Conservation (phyloP, 2,888 invertebrate genomes). For the Incurvaria masculella region DNA sequence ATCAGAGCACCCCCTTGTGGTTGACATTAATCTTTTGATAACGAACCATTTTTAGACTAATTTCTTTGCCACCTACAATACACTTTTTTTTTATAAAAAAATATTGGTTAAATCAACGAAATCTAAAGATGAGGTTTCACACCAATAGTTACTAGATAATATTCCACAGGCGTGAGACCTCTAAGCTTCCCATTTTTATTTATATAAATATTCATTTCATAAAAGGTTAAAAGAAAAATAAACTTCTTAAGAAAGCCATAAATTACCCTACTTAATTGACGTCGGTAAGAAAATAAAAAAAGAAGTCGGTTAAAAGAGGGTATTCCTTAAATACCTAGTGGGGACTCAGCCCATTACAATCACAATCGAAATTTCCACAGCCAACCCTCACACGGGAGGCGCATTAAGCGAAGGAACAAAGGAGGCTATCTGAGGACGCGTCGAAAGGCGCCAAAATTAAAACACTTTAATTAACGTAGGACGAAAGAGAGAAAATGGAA, state of each 20-base stretch:
- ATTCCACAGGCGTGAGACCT: too few relatives aligned
- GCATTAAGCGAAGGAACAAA: conserved; percentile 33
- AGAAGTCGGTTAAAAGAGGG: conserved; percentile 9
- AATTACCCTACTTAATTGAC: conserved; percentile 51
- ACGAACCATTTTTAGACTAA: too few relatives aligned
- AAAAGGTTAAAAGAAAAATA: background rate
- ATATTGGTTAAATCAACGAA: too few relatives aligned
- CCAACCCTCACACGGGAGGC: conserved; percentile 9
- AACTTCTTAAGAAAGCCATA: conserved; percentile 30
- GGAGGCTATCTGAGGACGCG: conserved; percentile 17
- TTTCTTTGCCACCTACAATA: too few relatives aligned
- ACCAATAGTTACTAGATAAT: too few relatives aligned
- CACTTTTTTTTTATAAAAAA: too few relatives aligned
- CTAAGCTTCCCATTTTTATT: too few relatives aligned
- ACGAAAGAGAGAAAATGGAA: conserved; percentile 26
- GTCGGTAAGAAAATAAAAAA: conserved; percentile 41
- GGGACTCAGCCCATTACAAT: background rate
- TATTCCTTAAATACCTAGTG: background rate
- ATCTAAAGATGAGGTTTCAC: too few relatives aligned
- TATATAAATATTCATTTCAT: background rate
- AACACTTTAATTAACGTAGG: conserved; percentile 37
- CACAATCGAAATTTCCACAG: background rate
- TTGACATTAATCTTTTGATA: too few relatives aligned
- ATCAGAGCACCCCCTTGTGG: too few relatives aligned
- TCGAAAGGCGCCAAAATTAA: conserved; percentile 26